Conservation (phyloP, 2,797 vertebrate genomes). For the Myotis planiceps region DNA sequence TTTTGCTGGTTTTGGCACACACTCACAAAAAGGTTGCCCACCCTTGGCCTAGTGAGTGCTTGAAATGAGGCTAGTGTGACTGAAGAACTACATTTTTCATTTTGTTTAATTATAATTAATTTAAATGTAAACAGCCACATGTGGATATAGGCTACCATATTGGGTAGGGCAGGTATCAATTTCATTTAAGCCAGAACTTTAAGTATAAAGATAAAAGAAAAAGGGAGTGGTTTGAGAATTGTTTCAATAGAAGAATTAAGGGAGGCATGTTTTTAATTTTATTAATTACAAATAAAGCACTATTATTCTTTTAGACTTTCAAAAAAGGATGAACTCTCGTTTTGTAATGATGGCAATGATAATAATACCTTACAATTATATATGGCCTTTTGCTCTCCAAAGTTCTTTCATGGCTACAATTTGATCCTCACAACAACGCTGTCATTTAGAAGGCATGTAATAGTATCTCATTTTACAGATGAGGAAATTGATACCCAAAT, state of each 20-base stretch:
- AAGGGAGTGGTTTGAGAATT: neutral
- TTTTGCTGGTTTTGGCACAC: no score
- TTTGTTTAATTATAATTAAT: neutral
- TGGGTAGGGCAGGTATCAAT: neutral
- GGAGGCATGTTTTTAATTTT: neutral
- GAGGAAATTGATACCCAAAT: neutral
- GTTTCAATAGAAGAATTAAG: neutral
- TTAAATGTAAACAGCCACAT: neutral
- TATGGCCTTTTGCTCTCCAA: neutral
- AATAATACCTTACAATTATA: neutral
- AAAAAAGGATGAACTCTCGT: neutral
- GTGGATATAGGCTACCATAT: neutral
- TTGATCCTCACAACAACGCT: neutral
- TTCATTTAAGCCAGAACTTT: constrained; percentile 13
- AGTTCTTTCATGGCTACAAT: neutral
- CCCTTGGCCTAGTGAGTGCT: neutral
- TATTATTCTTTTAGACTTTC: neutral
- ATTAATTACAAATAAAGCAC: neutral
- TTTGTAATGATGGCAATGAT: neutral
- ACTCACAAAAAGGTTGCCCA: no score
- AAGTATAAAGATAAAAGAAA: constrained; percentile 29
- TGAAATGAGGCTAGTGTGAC: neutral
- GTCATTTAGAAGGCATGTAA: neutral
- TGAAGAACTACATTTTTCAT: constrained; percentile 5
- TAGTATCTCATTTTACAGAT: constrained; percentile 46